Evolutionary conservation across 1,140 invertebrate genomes (phyloP).

Genomic region (Dendroctonus ponderosae): DNA sequence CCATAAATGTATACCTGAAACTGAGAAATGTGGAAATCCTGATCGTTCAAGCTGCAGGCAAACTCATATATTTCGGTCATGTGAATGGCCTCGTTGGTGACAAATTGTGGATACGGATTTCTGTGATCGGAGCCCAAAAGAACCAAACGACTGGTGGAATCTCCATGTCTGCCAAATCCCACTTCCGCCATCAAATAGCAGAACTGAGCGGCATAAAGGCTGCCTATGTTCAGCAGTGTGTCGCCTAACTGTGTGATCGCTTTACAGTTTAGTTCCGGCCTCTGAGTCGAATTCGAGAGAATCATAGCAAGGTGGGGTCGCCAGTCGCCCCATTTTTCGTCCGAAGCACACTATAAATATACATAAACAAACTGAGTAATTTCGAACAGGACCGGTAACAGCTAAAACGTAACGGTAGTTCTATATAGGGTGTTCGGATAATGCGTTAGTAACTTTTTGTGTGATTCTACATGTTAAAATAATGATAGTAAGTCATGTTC

Average conservation of each 20-base stretch:
- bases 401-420: constrained; percentile 27
- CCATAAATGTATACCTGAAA: constrained; percentile 59
- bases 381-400: not conserved
- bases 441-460: no score
- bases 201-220: constrained; percentile 86
- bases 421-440: no score
- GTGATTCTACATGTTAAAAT: no score
- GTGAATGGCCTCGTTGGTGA: constrained; percentile 81
- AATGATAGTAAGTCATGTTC: no score
- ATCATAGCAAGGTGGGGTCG: constrained; percentile 92
- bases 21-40: constrained; percentile 69
- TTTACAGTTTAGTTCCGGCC: constrained; percentile 78
- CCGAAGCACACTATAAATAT: constrained; percentile 66
- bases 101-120: constrained; percentile 67
- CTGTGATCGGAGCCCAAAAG: constrained; percentile 73
- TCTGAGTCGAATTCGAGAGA: constrained; percentile 79
- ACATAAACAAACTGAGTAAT: not conserved
- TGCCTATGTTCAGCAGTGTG: constrained; percentile 65
- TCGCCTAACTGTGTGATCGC: constrained; percentile 79
- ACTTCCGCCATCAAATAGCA: constrained; percentile 89
- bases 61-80: constrained; percentile 95
- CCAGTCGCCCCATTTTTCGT: constrained; percentile 94
- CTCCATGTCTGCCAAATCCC: constrained; percentile 58
- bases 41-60: constrained; percentile 76
- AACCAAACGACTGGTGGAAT: constrained; percentile 65